A percentile compares a stretch with the other conserved stretches of the same genome.
phyloP scores from a whole-genome alignment of 1,140 invertebrate species.

The Ridgeia piscesae region DNA sequence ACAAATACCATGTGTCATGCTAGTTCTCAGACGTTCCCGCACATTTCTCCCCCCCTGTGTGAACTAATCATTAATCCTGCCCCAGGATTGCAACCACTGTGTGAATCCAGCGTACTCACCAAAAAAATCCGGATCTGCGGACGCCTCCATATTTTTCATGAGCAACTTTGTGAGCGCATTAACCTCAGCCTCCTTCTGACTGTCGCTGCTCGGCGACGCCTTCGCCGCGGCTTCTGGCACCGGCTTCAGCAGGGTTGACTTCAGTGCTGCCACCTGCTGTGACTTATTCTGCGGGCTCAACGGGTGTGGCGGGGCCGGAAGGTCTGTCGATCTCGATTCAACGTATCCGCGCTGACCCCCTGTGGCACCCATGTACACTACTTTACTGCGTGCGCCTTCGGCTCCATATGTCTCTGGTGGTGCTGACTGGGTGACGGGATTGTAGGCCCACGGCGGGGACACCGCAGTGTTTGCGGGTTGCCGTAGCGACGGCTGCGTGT shows the following conservation, averaged over 20 bases:
- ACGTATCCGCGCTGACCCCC: not conserved
- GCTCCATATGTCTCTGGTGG: not conserved
- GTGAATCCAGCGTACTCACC: constrained; percentile 57
- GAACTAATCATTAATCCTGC: not conserved
- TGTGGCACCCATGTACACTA: not conserved
- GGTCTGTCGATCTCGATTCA: not conserved
- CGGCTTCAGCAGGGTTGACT: not conserved
- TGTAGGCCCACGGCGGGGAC: not conserved
- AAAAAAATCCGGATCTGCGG: constrained; percentile 74
- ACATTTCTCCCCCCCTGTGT: not conserved
- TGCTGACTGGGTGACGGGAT: not conserved
- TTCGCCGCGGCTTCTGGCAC: not conserved
- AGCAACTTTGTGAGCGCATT: constrained; percentile 85
- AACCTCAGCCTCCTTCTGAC: constrained; percentile 75
- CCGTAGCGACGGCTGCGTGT: not conserved
- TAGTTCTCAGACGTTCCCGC: not conserved
- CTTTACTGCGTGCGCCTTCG: not conserved
- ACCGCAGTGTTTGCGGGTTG: not conserved
- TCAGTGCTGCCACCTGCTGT: not conserved
- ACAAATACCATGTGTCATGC: too few relatives aligned
- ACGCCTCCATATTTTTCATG: constrained; percentile 76
- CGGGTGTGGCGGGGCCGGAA: not conserved
- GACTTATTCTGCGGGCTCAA: not conserved
- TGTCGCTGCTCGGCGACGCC: not conserved
- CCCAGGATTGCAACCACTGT: not conserved